phyloP scores from a whole-genome alignment of 2,113 vertebrate species.

The Misgurnus mizolepis region DNA sequence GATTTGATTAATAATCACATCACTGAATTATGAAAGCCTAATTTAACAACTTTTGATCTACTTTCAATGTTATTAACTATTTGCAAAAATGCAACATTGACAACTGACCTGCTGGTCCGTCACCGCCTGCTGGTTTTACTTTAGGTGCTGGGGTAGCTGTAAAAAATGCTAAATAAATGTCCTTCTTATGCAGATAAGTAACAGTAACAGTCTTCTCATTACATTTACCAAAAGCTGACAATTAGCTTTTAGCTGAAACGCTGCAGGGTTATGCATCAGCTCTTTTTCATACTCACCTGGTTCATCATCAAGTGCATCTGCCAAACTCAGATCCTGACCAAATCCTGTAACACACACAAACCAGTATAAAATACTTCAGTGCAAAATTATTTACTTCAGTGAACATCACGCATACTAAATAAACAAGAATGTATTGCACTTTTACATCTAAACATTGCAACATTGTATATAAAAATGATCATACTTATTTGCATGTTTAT shows the following conservation, averaged over 20 bases:
- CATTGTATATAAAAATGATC: too few species aligned
- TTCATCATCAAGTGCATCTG: conserved; percentile 33
- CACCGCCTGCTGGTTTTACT: conserved; percentile 32
- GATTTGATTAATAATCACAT: not conserved
- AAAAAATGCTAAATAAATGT: conserved; percentile 7
- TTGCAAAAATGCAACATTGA: not conserved
- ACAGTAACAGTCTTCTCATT: not conserved
- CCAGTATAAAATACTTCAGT: not conserved
- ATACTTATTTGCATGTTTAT: too few species aligned
- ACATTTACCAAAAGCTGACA: too few species aligned
- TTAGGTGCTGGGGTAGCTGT: conserved; percentile 44
- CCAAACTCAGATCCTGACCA: conserved; percentile 51
- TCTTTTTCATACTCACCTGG: not conserved
- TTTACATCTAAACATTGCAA: not conserved
- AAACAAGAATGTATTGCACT: not conserved
- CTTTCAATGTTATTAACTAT: not conserved
- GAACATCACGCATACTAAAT: too few species aligned
- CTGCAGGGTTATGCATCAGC: too few species aligned
- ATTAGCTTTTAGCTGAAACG: too few species aligned
- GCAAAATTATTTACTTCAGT: not conserved
- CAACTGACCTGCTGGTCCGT: conserved; percentile 33
- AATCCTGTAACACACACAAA: conserved; percentile 55
- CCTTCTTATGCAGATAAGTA: not conserved
- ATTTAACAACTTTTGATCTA: not conserved
- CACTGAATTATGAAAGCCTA: not conserved